Conservation (phyloP, 2,113 vertebrate species). For the Xiphophorus couchianus region DNA sequence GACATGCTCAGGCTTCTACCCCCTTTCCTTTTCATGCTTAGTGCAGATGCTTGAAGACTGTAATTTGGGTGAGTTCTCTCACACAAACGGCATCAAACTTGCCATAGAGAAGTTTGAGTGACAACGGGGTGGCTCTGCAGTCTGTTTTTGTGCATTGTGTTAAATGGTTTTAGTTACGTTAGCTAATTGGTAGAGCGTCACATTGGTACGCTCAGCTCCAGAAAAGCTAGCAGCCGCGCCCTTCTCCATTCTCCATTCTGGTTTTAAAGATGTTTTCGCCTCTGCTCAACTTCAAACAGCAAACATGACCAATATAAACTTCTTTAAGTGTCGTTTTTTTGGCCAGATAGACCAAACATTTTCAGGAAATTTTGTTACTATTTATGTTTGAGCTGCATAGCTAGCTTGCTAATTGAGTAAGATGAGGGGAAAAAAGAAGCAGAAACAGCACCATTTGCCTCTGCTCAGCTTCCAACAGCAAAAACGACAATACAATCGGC, state of each 20-base stretch:
- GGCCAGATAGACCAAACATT: no score
- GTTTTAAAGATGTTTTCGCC: conserved; percentile 50
- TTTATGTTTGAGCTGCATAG: no score
- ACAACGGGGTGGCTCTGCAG: conserved; percentile 14
- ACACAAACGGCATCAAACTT: conserved; percentile 39
- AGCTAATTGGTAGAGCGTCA: conserved; percentile 20
- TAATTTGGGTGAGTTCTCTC: conserved; percentile 53
- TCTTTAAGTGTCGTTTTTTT: no score
- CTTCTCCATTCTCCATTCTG: conserved; percentile 44
- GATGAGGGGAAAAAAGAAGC: no score
- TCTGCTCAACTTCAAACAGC: conserved; percentile 38
- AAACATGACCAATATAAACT: conserved; percentile 26
- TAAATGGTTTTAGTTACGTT: conserved; percentile 13
- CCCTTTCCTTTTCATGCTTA: conserved; percentile 32
- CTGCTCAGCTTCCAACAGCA: no score
- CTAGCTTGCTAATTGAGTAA: no score
- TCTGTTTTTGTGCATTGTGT: conserved; percentile 7
- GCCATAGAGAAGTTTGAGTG: conserved; percentile 45
- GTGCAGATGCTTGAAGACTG: conserved; percentile 24
- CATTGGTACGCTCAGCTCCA: no score
- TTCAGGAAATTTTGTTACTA: no score
- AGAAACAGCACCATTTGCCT: no score
- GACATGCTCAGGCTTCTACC: conserved; percentile 49
- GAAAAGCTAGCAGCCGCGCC: conserved; percentile 43
- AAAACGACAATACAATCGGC: no score